A percentile compares a stretch with the other conserved stretches of the same genome.
These are phyloP conservation scores for Limanda limanda DNA, from an alignment of 2,113 vertebrate genomes.

Conservation along the genomic window DNA sequence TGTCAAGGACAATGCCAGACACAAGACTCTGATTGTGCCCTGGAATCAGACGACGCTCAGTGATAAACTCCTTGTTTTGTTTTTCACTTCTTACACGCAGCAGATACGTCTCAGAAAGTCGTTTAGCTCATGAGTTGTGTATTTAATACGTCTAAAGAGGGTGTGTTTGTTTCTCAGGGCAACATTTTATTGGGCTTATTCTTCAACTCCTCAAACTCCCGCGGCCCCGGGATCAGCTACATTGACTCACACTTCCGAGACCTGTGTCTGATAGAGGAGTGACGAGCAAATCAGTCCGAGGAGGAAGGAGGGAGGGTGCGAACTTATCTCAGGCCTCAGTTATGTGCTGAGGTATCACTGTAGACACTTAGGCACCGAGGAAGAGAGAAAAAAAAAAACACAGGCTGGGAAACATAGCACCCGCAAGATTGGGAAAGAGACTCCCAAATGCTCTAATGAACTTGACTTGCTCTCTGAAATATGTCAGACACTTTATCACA, in stretches of 20 bases:
- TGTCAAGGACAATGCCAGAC: constrained; percentile 96
- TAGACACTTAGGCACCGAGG: constrained; percentile 96
- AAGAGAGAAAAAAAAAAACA: constrained; percentile 63
- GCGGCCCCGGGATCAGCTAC: not conserved
- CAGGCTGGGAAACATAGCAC: constrained; percentile 74
- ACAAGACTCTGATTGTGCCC: constrained; percentile 63
- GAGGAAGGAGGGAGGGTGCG: constrained; percentile 52
- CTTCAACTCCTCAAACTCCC: not conserved
- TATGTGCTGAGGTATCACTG: constrained; percentile 96
- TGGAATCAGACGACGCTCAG: constrained; percentile 48
- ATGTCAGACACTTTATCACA: constrained; percentile 94
- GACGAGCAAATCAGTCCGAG: constrained; percentile 40
- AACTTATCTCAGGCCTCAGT: constrained; percentile 96
- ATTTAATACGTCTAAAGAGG: rapidly evolving
- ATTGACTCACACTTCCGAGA: constrained; percentile 27
- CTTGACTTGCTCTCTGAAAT: constrained; percentile 78
- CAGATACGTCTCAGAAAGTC: not conserved
- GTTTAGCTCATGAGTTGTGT: not conserved
- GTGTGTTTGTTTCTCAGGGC: not conserved
- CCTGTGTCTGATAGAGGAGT: constrained; percentile 53
- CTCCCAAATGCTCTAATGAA: constrained; percentile 82
- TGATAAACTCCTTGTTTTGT: constrained; percentile 46
- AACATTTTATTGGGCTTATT: not conserved
- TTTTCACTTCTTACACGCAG: constrained; percentile 3
- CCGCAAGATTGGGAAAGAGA: constrained; percentile 82